phyloP scores from a whole-genome alignment of 1,140 invertebrate species.

The Zaprionus africanus region DNA sequence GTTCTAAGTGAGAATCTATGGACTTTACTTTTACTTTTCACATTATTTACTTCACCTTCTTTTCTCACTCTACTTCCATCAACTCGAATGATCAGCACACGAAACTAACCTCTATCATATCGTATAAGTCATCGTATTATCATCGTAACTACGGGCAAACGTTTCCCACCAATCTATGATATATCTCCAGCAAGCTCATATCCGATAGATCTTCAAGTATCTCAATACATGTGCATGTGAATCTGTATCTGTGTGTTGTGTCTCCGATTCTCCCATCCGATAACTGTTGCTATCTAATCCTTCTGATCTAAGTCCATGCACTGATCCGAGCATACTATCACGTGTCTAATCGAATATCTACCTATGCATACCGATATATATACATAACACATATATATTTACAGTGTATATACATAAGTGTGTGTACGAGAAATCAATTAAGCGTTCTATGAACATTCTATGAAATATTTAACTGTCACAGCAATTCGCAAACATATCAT shows the following conservation, averaged over 20 bases:
- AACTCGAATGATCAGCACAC: not conserved
- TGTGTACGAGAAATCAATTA: constrained; percentile 31
- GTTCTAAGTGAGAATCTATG: constrained; percentile 55
- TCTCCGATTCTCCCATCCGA: constrained; percentile 30
- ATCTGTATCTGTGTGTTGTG: constrained; percentile 48
- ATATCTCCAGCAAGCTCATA: constrained; percentile 2
- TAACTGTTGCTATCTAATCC: constrained; percentile 26
- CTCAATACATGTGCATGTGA: constrained; percentile 16
- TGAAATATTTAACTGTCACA: constrained; percentile 76
- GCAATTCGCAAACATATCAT: constrained; percentile 85
- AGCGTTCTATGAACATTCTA: constrained; percentile 48
- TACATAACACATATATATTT: constrained; percentile 29
- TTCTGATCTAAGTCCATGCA: constrained; percentile 40
- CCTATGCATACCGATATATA: not conserved
- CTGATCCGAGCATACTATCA: constrained; percentile 26
- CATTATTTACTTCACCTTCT: not conserved
- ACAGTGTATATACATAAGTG: constrained; percentile 40
- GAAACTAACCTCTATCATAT: not conserved
- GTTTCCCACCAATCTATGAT: constrained; percentile 50
- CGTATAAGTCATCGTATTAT: constrained; percentile 8
- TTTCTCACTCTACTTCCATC: not conserved
- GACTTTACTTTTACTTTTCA: constrained; percentile 51
- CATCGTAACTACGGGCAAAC: constrained; percentile 30
- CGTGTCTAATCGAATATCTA: constrained; percentile 13
- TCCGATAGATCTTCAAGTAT: constrained; percentile 1